Conservation (phyloP, 2,113 vertebrate genomes). For the Ophiodon elongatus region DNA sequence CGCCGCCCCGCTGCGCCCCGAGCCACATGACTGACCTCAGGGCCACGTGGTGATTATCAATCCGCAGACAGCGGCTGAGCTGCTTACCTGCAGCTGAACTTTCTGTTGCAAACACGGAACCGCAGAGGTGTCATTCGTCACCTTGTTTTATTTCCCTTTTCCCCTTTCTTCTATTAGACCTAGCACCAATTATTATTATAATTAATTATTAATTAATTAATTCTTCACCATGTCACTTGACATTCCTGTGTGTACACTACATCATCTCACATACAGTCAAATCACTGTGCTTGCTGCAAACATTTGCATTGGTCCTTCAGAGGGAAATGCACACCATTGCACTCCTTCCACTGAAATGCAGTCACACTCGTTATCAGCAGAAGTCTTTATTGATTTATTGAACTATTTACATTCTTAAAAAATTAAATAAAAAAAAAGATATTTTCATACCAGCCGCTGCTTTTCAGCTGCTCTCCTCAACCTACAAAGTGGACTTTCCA, state of each 20-base stretch:
- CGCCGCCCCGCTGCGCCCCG: not conserved
- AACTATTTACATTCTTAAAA: conserved; percentile 56
- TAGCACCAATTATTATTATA: too few relatives aligned
- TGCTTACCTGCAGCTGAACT: conserved; percentile 35
- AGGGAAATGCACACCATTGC: not conserved
- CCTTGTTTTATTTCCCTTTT: conserved; percentile 9
- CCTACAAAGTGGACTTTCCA: not conserved
- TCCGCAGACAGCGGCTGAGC: not conserved
- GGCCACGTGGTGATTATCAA: conserved; percentile 13
- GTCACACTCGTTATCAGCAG: not conserved
- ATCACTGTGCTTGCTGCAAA: not conserved
- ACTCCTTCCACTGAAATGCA: not conserved
- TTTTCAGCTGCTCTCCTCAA: not conserved
- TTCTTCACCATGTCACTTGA: not conserved
- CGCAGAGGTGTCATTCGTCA: not conserved
- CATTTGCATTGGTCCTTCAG: not conserved
- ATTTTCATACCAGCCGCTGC: conserved; percentile 41
- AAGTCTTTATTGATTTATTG: conserved; percentile 22
- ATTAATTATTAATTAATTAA: not conserved
- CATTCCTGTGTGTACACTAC: not conserved
- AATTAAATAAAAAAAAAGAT: conserved; percentile 9
- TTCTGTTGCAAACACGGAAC: not conserved
- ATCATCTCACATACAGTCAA: not conserved
- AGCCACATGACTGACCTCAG: conserved; percentile 34
- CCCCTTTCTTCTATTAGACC: not conserved